Base-by-base conservation (phyloP, 2,888 invertebrate species). In the Cosmia pyralina region DNA sequence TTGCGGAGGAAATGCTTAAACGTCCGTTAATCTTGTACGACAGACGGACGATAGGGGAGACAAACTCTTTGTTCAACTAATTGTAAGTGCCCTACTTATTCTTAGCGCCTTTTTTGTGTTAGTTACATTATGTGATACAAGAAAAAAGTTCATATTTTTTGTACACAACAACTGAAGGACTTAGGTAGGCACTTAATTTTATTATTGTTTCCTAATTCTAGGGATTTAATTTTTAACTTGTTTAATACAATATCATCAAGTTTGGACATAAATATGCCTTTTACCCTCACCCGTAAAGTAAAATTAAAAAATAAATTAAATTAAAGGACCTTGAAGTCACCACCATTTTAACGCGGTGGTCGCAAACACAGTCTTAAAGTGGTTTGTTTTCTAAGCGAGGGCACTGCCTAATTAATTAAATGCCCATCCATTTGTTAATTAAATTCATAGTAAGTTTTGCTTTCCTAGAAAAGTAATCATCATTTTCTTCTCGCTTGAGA, bases 1-100 rank as follows among this genome's bases (percentile, higher is more conserved):
- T 93, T 94, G 91, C 85, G 85, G 87, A 90, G 91, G 89, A 88
- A 91, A 93, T 90, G 92, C 91, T 92, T 93, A 92, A 92, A 91
- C 90, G 91, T 91, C 90, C 89, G 91, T 93, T 94, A 94, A 94
- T 93, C 92, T 91, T 91, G 85, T 89, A 89, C 87, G 88, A 88
- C 89, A 87, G 86, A 82, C 87, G 77, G 89, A 88, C 86, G 84
- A 88, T 88, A 85, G 80, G 86, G 85, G 83, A 86, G 86, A 88
- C 84, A 85, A 87, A 86, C 86, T 86, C 85, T 87, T 88, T 87
- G 83, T 88, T 84, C 71, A 68, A 82, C 81, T 89, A 90, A 90
- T 90, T 90, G 87, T 89, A 88, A 87, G 84, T 88, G 87, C 65
- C 85, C 85, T 83, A 88, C 78, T 85, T 86, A 82, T 75, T 77